Conservation (phyloP, 2,888 invertebrate genomes). For the Drosophila subsilvestris region DNA sequence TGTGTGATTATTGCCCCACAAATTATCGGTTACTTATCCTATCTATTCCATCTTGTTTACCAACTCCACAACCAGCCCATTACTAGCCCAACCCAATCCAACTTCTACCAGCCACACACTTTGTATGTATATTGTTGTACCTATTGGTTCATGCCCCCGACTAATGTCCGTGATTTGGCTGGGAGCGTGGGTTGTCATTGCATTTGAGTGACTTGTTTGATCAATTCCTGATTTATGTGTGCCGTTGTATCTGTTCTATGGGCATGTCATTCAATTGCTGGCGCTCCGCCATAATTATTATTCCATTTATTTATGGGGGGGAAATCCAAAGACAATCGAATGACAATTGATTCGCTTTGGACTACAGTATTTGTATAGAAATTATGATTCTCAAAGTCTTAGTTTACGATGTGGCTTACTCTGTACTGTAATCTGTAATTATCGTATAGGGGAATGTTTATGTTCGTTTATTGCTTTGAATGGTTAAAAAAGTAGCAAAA, state of each 20-base stretch:
- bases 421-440: neutral
- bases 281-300: slow-evolving; percentile 38
- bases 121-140: slow-evolving; percentile 14
- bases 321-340: slow-evolving; percentile 17
- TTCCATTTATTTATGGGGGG: slow-evolving; percentile 27
- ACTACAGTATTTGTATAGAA: neutral
- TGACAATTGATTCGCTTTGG: slow-evolving; percentile 21
- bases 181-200: slow-evolving; percentile 65
- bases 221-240: slow-evolving; percentile 66
- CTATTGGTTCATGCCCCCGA: slow-evolving; percentile 15
- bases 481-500: neutral
- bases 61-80: slow-evolving; percentile 33
- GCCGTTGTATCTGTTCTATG: slow-evolving; percentile 15
- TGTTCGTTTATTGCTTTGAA: too few relatives aligned
- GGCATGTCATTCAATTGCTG: slow-evolving; percentile 44
- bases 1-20: slow-evolving; percentile 21
- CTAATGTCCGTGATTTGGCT: slow-evolving; percentile 42
- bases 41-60: slow-evolving; percentile 13
- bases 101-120: neutral
- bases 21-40: slow-evolving; percentile 15
- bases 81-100: slow-evolving; percentile 15
- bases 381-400: slow-evolving; percentile 5
- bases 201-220: slow-evolving; percentile 75
- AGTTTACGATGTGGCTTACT: slow-evolving; percentile 5
- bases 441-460: neutral